Percentiles rank a stretch among this genome's conserved stretches.
phyloP scores from a whole-genome alignment of 2,888 invertebrate genomes.

The Seladonia tumulorum region DNA sequence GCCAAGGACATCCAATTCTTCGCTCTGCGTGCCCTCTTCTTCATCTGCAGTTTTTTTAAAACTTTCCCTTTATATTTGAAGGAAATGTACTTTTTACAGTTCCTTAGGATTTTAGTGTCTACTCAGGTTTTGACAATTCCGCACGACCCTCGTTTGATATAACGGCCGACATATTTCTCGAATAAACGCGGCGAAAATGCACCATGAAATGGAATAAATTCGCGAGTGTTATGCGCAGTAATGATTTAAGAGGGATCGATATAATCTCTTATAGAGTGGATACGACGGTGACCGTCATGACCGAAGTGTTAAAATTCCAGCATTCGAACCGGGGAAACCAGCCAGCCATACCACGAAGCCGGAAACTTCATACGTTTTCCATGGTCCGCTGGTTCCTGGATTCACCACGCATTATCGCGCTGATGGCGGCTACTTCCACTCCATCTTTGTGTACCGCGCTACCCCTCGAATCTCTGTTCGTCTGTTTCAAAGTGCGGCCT shows the following conservation, averaged over 20 bases:
- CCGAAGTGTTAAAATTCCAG: constrained; percentile 71
- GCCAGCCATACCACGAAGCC: constrained; percentile 70
- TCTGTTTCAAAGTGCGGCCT: constrained; percentile 42
- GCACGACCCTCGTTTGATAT: not conserved
- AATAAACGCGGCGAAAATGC: constrained; percentile 14
- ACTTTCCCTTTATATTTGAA: not conserved
- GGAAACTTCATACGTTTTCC: constrained; percentile 81
- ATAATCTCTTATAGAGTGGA: constrained; percentile 64
- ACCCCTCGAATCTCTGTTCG: constrained; percentile 42
- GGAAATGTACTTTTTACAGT: not conserved
- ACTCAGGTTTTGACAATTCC: not conserved
- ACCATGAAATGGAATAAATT: constrained; percentile 11
- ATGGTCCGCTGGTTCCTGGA: constrained; percentile 75
- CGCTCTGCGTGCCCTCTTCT: not conserved
- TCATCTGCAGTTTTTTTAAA: not conserved
- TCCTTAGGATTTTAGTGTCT: not conserved
- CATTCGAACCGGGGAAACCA: constrained; percentile 60
- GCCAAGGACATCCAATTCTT: not conserved
- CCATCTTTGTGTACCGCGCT: constrained; percentile 67
- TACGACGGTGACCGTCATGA: constrained; percentile 67
- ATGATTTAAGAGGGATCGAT: constrained; percentile 63
- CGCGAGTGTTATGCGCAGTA: constrained; percentile 35
- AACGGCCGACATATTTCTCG: not conserved
- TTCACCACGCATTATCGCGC: constrained; percentile 75
- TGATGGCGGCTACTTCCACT: constrained; percentile 75